phyloP scores from a whole-genome alignment of 2,797 vertebrate genomes.

The Halcyon chelicuti region DNA sequence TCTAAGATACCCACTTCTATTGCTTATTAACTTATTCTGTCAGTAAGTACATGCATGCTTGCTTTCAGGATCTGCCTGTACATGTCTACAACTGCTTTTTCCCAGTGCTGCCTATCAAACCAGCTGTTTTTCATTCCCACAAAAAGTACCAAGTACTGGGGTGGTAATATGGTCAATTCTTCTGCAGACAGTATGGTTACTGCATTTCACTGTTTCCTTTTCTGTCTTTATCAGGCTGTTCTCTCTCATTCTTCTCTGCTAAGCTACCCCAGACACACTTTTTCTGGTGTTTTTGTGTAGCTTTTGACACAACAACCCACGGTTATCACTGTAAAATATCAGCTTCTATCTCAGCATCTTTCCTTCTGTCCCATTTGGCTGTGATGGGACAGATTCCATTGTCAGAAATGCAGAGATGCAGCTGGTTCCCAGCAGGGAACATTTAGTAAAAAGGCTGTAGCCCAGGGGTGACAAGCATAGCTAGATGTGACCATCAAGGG shows the following conservation, averaged over 20 bases:
- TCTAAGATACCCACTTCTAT: neutral
- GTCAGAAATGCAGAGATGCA: neutral
- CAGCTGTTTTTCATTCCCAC: neutral
- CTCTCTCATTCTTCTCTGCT: neutral
- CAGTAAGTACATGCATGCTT: neutral
- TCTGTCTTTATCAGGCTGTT: neutral
- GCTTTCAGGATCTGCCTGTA: neutral
- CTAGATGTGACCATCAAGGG: neutral
- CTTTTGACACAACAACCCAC: neutral
- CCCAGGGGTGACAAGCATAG: neutral
- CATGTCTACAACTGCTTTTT: neutral
- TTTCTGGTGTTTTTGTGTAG: neutral
- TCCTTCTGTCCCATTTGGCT: neutral
- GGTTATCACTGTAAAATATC: neutral
- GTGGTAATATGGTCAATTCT: rapidly evolving
- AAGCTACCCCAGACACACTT: neutral
- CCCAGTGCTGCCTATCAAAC: neutral
- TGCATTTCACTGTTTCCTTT: neutral
- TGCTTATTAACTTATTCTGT: neutral
- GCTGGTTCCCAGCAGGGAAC: neutral
- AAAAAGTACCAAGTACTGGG: neutral
- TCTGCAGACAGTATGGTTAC: neutral
- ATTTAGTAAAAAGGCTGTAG: neutral
- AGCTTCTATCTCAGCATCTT: neutral
- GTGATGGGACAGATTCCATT: neutral